Evolutionary conservation across 2,113 vertebrate species (phyloP).

Genomic region (Prionailurus viverrinus): DNA sequence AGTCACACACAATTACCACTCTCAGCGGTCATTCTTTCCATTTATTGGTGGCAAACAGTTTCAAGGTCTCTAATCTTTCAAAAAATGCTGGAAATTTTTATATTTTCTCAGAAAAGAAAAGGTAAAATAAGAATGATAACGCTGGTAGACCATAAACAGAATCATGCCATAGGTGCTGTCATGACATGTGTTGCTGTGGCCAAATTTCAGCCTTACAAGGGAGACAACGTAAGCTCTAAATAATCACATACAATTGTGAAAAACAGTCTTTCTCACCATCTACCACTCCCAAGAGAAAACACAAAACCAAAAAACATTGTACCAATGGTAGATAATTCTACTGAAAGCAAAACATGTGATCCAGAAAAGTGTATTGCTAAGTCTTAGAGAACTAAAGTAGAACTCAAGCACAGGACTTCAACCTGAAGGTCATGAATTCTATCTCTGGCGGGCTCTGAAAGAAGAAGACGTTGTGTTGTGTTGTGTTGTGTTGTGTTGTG

Average conservation of each 20-base stretch:
- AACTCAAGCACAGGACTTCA: background rate
- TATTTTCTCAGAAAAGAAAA: slow-evolving; percentile 18
- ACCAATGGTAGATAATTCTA: background rate
- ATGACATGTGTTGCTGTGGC: background rate
- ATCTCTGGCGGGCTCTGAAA: background rate
- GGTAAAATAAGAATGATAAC: background rate
- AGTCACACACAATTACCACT: background rate
- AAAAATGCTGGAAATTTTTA: background rate
- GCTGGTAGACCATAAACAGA: background rate
- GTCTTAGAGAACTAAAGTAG: background rate
- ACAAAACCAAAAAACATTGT: background rate
- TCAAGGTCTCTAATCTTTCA: background rate
- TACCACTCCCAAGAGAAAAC: background rate
- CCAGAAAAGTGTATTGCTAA: background rate
- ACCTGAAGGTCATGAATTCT: background rate
- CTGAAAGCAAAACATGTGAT: background rate
- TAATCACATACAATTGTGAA: background rate
- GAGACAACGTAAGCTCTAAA: background rate
- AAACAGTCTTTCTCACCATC: background rate
- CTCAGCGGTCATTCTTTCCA: background rate
- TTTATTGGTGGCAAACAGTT: background rate
- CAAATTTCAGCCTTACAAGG: background rate
- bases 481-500: too few relatives aligned
- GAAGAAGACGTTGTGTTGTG: background rate
- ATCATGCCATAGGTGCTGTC: background rate